Base-by-base conservation (phyloP, 2,888 invertebrate species). In the Chesias legatella region DNA sequence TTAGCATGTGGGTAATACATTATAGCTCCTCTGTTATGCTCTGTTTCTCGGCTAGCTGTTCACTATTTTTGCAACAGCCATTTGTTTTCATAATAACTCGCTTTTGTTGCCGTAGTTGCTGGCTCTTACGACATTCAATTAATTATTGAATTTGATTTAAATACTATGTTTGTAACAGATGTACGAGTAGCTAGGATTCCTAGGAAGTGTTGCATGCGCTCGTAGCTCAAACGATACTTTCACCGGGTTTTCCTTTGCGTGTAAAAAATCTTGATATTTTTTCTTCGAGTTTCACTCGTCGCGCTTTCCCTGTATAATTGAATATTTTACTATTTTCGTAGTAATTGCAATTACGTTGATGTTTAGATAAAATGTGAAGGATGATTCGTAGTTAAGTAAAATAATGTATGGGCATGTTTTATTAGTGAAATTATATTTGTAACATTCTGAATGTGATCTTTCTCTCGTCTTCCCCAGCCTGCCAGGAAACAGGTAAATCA, bases 401-500 rank as follows among this genome's bases (percentile, higher is more conserved):
- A 57, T 43, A 61, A 47, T 63, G 51, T 63, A 56, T 65, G 59
- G 65, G 86, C 85, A 85, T 85, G 85, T 66, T 70, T 75, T 67
- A 67, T 73, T 78, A 77, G 80, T 75, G 59, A 77, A 70, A 79
- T 70, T 82, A 66, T 75, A 79, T 72, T 73, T 75, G 83, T 85
- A 81, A 78, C 82, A 78, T 80, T 88, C 88, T 88, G 88, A 88
- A 88, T 88, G 86, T 88, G 84, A 79, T 83, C 80, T 49, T 86
- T 88, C 82, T 89, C 80, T 88, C 78, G 69, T 88, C 88, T 89
- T 88, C 61, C 85, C 65, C 88, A 89, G 89, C 89, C 88, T 88
- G 88, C 89, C 89, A 89, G 89, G 89, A 89, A 70, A 81, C 89
- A 89, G 89, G 89, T 89, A 88, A 86, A 58, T 61, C 62, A 54